Evolutionary conservation across 1,140 invertebrate genomes (phyloP), one percentile per base, ranked within the genome.

Genomic region (Achroia grisella): DNA sequence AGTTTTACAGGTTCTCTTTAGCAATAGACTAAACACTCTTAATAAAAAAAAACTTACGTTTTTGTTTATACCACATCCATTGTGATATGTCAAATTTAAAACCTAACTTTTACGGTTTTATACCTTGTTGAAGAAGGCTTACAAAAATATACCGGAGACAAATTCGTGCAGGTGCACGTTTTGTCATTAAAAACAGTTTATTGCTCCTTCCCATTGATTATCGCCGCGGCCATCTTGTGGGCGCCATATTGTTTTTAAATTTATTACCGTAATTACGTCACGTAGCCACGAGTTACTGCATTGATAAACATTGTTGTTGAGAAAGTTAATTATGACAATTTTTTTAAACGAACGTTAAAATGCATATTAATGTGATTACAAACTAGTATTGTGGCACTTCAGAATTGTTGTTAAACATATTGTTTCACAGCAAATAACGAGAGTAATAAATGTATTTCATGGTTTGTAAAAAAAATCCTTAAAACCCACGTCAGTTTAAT

Each of bases 191-290:
- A 71, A 62, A 64, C 50, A 61, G 55, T 74, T 76, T 73, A 69
- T 69, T 48, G 39, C 54, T 52, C 50, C 52, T 56, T 40, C 29
- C 35, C 62, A 66, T 62, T 44, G 62, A 50, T 52, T 68, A 72
- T 71, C 67, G 55, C 31, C 2, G 47, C 55, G 34, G 57, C 65
- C 66, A 74, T 77, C 69, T 70, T 70, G 54, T 6, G 44, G 48
- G 1, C 58, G 67, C 68, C 65, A 73, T 78, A 75, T 75, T 75
- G 69, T 73, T 71, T 74, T 72, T 61, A 67, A 72, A 74, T 77
- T 74, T 77, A 77, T 77, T 68, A 62, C 64, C 43, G 59, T 61
- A 69, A 77, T 77, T 77, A 77, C 57, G 64, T 64, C 57, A 71
- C 52, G 17, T 40, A 23, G 39, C 17, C 8, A 40, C 10, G 17